Conservation (phyloP, 2,888 invertebrate genomes). For the Archips xylosteana region DNA sequence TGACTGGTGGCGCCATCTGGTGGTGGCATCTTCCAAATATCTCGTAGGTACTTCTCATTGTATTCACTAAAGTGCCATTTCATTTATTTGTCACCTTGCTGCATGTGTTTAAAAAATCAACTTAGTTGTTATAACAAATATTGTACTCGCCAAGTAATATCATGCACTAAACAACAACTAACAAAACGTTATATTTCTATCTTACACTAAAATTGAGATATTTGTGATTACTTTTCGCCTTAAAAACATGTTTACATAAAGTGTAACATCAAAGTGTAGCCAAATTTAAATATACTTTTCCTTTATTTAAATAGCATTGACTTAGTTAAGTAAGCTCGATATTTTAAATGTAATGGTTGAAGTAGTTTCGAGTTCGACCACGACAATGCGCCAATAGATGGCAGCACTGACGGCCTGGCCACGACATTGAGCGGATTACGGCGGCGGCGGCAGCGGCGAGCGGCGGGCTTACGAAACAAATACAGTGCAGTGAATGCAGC, state of each 20-base stretch:
- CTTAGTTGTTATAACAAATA: neutral
- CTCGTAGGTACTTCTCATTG: neutral
- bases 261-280: constrained; percentile 15
- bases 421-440: no score
- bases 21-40: no score
- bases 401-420: neutral
- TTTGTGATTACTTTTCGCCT: neutral
- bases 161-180: constrained; percentile 7
- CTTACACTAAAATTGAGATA: constrained; percentile 36
- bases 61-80: neutral
- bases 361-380: constrained; percentile 10
- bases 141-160: constrained; percentile 20
- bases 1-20: constrained; percentile 1
- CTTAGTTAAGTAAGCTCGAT: constrained; percentile 40
- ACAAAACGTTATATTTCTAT: constrained; percentile 3
- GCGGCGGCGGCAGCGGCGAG: no score
- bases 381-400: neutral
- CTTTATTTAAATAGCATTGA: constrained; percentile 15
- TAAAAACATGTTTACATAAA: neutral
- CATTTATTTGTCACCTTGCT: no score
- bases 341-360: constrained; percentile 21
- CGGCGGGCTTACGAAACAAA: no score
- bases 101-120: neutral
- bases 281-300: constrained; percentile 19
- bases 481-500: no score